Conservation (phyloP, 2,888 invertebrate species). For the Aethes cnicana region DNA sequence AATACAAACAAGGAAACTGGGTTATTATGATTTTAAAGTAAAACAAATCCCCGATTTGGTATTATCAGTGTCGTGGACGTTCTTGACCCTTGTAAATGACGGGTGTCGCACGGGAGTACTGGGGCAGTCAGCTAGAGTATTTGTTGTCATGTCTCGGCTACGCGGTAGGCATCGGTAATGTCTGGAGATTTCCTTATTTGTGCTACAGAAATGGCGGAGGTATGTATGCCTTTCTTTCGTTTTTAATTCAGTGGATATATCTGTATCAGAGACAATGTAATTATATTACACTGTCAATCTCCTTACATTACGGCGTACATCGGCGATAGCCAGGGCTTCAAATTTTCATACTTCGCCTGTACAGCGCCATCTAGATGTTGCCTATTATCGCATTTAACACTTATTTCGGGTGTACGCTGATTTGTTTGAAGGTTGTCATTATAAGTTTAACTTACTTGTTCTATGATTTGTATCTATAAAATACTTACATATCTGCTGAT, state of each 20-base stretch:
- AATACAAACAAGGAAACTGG: constrained; percentile 7
- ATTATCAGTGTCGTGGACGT: constrained; percentile 37
- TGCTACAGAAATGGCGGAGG: constrained; percentile 94
- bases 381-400: no score
- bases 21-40: constrained; percentile 7
- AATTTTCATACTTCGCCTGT: no score
- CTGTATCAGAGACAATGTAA: no score
- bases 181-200: constrained; percentile 93
- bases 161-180: constrained; percentile 92
- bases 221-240: constrained; percentile 52
- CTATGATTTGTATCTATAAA: no score
- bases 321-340: no score
- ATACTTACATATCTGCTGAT: no score
- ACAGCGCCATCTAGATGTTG: no score
- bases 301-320: no score
- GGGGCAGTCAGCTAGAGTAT: constrained; percentile 90
- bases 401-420: no score
- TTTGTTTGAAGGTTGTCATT: no score
- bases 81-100: constrained; percentile 51
- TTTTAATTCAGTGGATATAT: constrained; percentile 7
- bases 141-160: constrained; percentile 91
- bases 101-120: constrained; percentile 81
- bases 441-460: no score
- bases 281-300: no score
- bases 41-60: neutral